Base-by-base conservation (phyloP, 2,888 invertebrate species). In the Chrysotoxum bicinctum region DNA sequence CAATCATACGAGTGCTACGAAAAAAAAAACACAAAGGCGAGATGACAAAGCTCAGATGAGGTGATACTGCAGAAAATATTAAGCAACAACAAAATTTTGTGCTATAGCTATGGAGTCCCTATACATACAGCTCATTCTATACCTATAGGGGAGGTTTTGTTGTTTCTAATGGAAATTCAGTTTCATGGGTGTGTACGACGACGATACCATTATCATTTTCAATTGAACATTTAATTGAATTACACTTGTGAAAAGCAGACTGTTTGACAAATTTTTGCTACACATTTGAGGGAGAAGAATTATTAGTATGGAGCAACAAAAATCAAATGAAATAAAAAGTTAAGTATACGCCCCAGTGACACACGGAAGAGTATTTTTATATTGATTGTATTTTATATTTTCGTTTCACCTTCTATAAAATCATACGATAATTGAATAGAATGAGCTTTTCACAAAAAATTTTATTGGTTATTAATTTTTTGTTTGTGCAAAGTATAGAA, bases 211-310 rank as follows among this genome's bases (percentile, higher is more conserved):
- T 1, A 23, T 60, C 32, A 16, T 54, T 54, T 54, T 54, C 16
- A 16, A 60, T 43, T 5, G 37, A 60, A 60, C 48, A 70, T 69
- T 75, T 66, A 70, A 69, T 79, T 70, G 70, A 75, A 70, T 72
- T 84, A 70, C 64, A 83, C 16, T 54, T 43, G 40, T 43, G 23
- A n/a, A 56, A 21, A 35, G 50, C 43, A 26, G 69, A 79, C 32
- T 21, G 16, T 35, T 50, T 19, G 30, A 58, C 60, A 77, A 35
- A 32, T 14, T 16, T 58, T 37, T n/a, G n/a, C n/a, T n/a, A 1
- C 21, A 19, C n/a, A 21, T 23, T 60, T 14, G 30, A 6, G 54
- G 8, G 8, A 54, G 8, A n/a, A 9, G 16, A 50, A n/a, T n/a
- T n/a, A n/a, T n/a, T n/a, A 50, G 19, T 8, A 35, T 0, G 14